A percentile compares a stretch with the other conserved stretches of the same genome.
These are phyloP conservation scores for Meleagris gallopavo DNA, from an alignment of 2,113 vertebrate species.

Conservation along the genomic window DNA sequence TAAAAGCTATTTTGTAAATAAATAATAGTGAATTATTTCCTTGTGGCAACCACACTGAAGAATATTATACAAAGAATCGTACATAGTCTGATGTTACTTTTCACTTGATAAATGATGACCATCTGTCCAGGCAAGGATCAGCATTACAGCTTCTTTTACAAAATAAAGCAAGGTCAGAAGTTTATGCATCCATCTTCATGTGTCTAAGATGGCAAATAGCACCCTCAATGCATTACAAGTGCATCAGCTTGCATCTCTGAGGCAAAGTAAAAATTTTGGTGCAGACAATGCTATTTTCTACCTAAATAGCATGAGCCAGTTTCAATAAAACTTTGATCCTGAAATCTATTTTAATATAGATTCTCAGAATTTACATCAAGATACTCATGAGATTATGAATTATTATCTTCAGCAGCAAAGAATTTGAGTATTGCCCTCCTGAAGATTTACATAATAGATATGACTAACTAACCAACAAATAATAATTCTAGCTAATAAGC, in stretches of 20 bases:
- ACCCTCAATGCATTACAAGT: not conserved
- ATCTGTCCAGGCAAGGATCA: not conserved
- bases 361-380: not conserved
- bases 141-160: not conserved
- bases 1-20: slow-evolving; percentile 26
- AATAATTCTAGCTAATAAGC: not conserved
- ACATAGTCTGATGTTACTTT: not conserved
- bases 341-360: not conserved
- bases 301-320: not conserved
- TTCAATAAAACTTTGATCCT: not conserved
- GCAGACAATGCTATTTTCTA: not conserved
- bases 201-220: not conserved
- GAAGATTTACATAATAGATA: not conserved
- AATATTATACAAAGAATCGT: slow-evolving; percentile 5
- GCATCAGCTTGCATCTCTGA: not conserved
- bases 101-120: slow-evolving; percentile 10
- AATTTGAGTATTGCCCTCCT: not conserved
- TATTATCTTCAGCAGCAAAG: not conserved
- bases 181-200: not conserved
- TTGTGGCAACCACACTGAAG: not conserved
- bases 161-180: slow-evolving; percentile 29
- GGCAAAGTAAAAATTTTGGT: not conserved
- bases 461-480: not conserved
- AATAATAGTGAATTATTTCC: slow-evolving; percentile 30
- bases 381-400: not conserved